Conservation (phyloP, 2,888 invertebrate species). For the Celastrina argiolus region DNA sequence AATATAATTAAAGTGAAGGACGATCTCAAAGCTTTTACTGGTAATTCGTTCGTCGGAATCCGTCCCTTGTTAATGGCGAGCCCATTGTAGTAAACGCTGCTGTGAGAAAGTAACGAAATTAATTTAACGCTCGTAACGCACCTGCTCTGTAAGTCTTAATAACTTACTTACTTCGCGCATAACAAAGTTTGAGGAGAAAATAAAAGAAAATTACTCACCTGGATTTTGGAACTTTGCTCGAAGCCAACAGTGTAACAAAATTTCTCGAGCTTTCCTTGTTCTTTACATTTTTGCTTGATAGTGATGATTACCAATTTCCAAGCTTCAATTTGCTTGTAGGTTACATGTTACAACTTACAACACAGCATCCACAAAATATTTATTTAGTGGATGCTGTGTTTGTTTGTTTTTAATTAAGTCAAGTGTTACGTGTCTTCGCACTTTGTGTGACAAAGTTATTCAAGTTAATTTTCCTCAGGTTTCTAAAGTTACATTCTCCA, state of each 20-base stretch:
- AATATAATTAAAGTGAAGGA: conserved; percentile 14
- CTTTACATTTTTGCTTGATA: background rate
- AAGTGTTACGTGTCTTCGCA: background rate
- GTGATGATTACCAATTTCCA: background rate
- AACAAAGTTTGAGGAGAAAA: conserved; percentile 41
- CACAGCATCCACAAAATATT: too few species aligned
- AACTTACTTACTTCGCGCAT: conserved; percentile 53
- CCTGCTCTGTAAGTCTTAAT: conserved; percentile 46
- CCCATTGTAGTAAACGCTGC: conserved; percentile 47
- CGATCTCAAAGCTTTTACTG: conserved; percentile 25
- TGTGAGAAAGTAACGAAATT: conserved; percentile 55
- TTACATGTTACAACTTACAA: background rate
- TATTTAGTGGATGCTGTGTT: background rate
- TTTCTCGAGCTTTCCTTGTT: background rate
- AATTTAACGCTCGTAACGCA: conserved; percentile 56
- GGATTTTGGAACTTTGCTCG: conserved; percentile 33
- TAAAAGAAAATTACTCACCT: conserved; percentile 38
- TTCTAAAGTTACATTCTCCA: background rate
- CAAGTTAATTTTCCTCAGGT: conserved; percentile 8
- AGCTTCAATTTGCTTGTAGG: background rate
- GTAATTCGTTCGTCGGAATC: conserved; percentile 45
- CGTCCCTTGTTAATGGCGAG: conserved; percentile 43
- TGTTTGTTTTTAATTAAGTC: conserved; percentile 7
- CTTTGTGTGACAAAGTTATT: background rate
- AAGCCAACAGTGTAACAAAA: background rate